phyloP scores from a whole-genome alignment of 1,140 invertebrate species.

The Formica exsecta region DNA sequence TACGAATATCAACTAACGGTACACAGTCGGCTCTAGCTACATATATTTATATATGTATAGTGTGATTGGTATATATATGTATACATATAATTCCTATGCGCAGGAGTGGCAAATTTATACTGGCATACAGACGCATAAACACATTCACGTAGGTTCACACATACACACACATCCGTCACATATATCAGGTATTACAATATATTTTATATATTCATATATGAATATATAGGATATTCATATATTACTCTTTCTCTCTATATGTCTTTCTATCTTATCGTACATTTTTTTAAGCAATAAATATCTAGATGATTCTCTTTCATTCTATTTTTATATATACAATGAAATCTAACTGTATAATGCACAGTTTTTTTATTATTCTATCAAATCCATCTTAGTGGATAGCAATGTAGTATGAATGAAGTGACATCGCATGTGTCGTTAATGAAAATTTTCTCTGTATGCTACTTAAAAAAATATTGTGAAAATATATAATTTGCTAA shows the following conservation, averaged over 20 bases:
- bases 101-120: constrained; percentile 59
- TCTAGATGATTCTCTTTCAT: constrained; percentile 41
- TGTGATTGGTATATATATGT: constrained; percentile 75
- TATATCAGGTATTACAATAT: constrained; percentile 65
- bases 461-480: constrained; percentile 63
- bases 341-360: constrained; percentile 63
- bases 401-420: constrained; percentile 39
- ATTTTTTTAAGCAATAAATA: constrained; percentile 65
- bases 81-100: constrained; percentile 74
- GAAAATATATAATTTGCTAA: constrained; percentile 68
- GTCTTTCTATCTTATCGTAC: constrained; percentile 62
- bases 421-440: constrained; percentile 9
- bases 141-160: constrained; percentile 36
- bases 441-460: constrained; percentile 45
- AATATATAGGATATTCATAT: constrained; percentile 4
- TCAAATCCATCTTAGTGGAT: constrained; percentile 60
- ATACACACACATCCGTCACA: constrained; percentile 43
- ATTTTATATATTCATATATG: constrained; percentile 30
- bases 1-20: constrained; percentile 79
- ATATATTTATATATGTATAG: constrained; percentile 77
- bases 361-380: constrained; percentile 60
- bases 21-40: constrained; percentile 78
- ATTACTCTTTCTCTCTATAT: constrained; percentile 42
- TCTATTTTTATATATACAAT: constrained; percentile 72
- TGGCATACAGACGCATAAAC: constrained; percentile 57